A percentile compares a stretch with the other conserved stretches of the same genome.
phyloP scores from a whole-genome alignment of 2,888 invertebrate species.

The Proisotoma minuta region DNA sequence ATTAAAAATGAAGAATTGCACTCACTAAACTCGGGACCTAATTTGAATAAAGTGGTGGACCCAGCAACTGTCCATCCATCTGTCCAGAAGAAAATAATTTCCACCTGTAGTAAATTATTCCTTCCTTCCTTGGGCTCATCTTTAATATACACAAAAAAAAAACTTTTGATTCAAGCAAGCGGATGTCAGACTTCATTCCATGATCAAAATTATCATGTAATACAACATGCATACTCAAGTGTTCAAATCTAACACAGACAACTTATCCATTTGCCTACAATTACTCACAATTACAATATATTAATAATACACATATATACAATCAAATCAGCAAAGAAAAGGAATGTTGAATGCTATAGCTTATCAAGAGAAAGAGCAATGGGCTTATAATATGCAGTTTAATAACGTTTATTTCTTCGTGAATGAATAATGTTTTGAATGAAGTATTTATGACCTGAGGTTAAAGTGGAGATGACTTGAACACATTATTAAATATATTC shows the following conservation, averaged over 20 bases:
- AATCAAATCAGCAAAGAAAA: not conserved
- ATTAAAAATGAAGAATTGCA: conserved; percentile 4
- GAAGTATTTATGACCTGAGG: conserved; percentile 39
- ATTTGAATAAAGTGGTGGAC: conserved; percentile 4
- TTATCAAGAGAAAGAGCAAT: not conserved
- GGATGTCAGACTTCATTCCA: too few relatives aligned
- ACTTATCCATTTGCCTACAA: not conserved
- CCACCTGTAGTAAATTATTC: too few relatives aligned
- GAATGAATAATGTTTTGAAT: conserved; percentile 37
- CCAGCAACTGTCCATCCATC: conserved; percentile 8
- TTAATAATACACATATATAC: too few relatives aligned
- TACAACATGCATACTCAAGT: too few relatives aligned
- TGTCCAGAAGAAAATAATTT: too few relatives aligned
- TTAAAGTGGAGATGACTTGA: conserved; percentile 14
- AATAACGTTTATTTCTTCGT: conserved; percentile 14
- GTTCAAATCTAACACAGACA: too few relatives aligned
- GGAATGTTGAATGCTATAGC: not conserved
- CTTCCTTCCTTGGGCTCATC: too few relatives aligned
- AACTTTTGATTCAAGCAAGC: too few relatives aligned
- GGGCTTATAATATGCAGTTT: not conserved
- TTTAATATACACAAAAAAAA: too few relatives aligned
- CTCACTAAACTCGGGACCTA: not conserved
- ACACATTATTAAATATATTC: conserved; percentile 12
- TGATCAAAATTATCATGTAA: too few relatives aligned
- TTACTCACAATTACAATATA: conserved; percentile 3